Base-by-base conservation (phyloP, 2,888 invertebrate genomes). In the Hermodice carunculata region DNA sequence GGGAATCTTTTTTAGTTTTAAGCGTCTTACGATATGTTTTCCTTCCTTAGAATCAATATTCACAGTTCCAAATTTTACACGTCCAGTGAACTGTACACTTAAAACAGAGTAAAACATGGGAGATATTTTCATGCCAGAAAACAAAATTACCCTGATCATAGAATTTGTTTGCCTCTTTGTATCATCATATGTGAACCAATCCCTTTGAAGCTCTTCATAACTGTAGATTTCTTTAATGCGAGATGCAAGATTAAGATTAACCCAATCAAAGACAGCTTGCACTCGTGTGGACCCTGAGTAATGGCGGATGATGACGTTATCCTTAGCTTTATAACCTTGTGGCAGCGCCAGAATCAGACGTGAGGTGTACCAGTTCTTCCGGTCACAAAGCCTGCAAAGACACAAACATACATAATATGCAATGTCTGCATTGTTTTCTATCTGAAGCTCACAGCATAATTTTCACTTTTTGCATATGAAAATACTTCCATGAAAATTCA, bases 31-130 rank as follows among this genome's bases (percentile, higher is more conserved):
- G 5, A 81, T 68, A 29, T 70, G 32, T 56, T 73, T 74, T 24
- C 73, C 76, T 48, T 74, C 64, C 26, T 61, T 53, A 1, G 73
- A 66, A 22, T 69, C 74, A 1, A 73, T 66, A 53, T 78, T 72
- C 11, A 83, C 74, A 11, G 75, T 71, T 17, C 87, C 88, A 78
- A 89, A 87, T 67, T 85, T 84, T 2, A 88, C 86, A 19, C 88
- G 79, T n/a, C 88, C 88, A 40, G 87, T 87, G 77, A 89, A 88
- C 72, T 87, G 87, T 1, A 88, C 87, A 67, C 88, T 87, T 6
- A 89, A 79, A 1, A 88, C 87, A n/a, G 88, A 88, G 59, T 87
- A 81, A 74, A 88, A 87, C 64, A 89, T 78, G 0, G 89, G 89
- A 4, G 88, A 85, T 56, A 85, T 83, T 4, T 82, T 67, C 26